Percentiles rank a stretch among this genome's conserved stretches.
phyloP scores from a whole-genome alignment of 64 coral and sea anemone species.

The Pocillopora verrucosa region DNA sequence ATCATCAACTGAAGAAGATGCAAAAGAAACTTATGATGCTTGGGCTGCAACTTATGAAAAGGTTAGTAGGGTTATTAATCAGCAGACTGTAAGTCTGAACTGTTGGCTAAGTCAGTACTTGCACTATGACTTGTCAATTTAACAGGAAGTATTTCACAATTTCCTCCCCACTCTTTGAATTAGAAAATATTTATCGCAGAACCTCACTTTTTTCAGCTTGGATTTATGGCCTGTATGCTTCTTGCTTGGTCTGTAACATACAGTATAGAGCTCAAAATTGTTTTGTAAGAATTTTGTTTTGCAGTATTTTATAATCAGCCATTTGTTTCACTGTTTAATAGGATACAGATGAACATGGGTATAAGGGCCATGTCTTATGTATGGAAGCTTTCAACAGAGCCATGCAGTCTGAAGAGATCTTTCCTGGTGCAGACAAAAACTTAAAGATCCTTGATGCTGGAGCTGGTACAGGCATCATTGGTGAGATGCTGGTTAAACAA shows the following conservation, averaged over 20 bases:
- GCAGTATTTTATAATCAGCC: too few relatives aligned
- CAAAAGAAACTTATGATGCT: not conserved
- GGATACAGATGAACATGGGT: conserved; percentile 3
- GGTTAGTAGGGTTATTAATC: not conserved
- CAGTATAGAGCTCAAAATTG: too few relatives aligned
- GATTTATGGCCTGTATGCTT: too few relatives aligned
- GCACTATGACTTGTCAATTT: too few relatives aligned
- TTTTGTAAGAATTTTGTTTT: too few relatives aligned
- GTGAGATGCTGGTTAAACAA: conserved; percentile 21
- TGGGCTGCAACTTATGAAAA: conserved; percentile 10
- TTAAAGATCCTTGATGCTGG: conserved; percentile 38
- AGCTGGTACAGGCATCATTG: conserved; percentile 55
- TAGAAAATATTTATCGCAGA: too few relatives aligned
- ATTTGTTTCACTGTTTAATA: not conserved
- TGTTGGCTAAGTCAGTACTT: too few relatives aligned
- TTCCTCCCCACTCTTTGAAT: too few relatives aligned
- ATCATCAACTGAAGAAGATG: not conserved
- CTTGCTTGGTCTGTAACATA: too few relatives aligned
- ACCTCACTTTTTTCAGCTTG: too few relatives aligned
- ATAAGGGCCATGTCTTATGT: conserved; percentile 20
- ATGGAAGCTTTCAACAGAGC: conserved; percentile 9
- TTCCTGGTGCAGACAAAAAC: not conserved
- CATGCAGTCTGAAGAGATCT: conserved; percentile 11
- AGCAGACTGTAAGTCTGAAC: too few relatives aligned
- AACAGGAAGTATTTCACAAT: too few relatives aligned